These are phyloP conservation scores for Colostygia pectinataria DNA, from an alignment of 2,888 invertebrate species.

Conservation along the genomic window DNA sequence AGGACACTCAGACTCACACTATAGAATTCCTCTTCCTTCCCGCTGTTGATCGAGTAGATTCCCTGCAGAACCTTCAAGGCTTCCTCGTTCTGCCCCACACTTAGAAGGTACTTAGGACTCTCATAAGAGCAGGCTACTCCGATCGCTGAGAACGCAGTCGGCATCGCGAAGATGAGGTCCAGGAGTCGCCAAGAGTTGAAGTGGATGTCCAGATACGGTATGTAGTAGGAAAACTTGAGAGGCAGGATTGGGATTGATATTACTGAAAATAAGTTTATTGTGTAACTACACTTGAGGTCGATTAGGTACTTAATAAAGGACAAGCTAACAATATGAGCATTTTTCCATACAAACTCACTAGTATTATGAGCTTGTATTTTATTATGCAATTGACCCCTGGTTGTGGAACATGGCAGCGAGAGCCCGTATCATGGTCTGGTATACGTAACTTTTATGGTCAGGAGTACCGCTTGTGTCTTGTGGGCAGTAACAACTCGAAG, in stretches of 20 bases:
- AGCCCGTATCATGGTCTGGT: no score
- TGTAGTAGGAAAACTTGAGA: slow-evolving; percentile 66
- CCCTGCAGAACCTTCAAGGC: slow-evolving; percentile 74
- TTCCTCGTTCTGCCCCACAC: slow-evolving; percentile 78
- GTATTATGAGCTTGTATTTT: no score
- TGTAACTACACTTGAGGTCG: no score
- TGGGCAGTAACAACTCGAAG: no score
- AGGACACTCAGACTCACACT: slow-evolving; percentile 49
- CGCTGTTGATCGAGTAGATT: slow-evolving; percentile 59
- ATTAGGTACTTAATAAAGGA: no score
- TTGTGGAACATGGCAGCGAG: no score
- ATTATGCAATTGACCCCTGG: no score
- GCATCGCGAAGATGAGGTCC: slow-evolving; percentile 83
- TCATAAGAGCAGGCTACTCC: slow-evolving; percentile 84
- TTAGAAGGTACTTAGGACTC: slow-evolving; percentile 88
- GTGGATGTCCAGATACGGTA: slow-evolving; percentile 71
- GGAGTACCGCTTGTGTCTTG: no score
- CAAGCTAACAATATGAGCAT: no score
- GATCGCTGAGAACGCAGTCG: slow-evolving; percentile 83
- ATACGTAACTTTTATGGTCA: no score
- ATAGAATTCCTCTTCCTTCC: slow-evolving; percentile 51
- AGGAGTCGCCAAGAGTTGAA: slow-evolving; percentile 90
- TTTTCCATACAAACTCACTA: no score
- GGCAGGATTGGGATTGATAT: slow-evolving; percentile 86
- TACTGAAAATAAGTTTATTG: slow-evolving; percentile 65